Percentiles rank a stretch among this genome's conserved stretches.
phyloP scores from a whole-genome alignment of 2,797 vertebrate species.

The Emys orbicularis region DNA sequence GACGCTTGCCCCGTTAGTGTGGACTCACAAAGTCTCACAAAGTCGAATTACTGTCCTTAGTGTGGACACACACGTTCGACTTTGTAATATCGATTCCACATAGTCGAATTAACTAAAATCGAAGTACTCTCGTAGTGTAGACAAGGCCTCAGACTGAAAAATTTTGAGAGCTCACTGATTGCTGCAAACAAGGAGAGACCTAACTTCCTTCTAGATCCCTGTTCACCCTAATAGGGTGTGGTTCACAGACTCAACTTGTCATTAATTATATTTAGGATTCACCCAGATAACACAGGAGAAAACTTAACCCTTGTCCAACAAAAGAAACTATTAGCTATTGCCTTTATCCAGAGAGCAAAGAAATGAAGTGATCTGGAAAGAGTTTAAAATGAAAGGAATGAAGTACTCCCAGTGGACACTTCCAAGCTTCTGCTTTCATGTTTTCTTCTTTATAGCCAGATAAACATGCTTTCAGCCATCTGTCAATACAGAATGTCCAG shows the following conservation, averaged over 20 bases:
- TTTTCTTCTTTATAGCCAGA: constrained; percentile 32
- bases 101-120: too few species aligned
- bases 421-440: constrained; percentile 18
- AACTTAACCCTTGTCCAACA: background rate
- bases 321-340: background rate
- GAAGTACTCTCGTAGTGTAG: too few species aligned
- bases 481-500: constrained; percentile 11
- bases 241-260: background rate
- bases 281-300: background rate
- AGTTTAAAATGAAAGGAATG: background rate
- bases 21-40: too few species aligned
- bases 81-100: too few species aligned
- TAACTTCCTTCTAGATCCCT: background rate
- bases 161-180: too few species aligned
- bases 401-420: background rate
- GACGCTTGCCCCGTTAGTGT: too few species aligned
- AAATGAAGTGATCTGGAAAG: background rate
- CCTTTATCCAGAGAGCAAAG: background rate
- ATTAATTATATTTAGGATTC: background rate
- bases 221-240: background rate
- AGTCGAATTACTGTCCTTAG: too few species aligned
- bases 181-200: too few species aligned
- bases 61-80: too few species aligned
- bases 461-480: constrained; percentile 36
- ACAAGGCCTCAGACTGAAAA: too few species aligned